Evolutionary conservation across 2,888 invertebrate genomes (phyloP), one percentile per base, ranked within the genome.

Genomic region (Eupsilia transversa): DNA sequence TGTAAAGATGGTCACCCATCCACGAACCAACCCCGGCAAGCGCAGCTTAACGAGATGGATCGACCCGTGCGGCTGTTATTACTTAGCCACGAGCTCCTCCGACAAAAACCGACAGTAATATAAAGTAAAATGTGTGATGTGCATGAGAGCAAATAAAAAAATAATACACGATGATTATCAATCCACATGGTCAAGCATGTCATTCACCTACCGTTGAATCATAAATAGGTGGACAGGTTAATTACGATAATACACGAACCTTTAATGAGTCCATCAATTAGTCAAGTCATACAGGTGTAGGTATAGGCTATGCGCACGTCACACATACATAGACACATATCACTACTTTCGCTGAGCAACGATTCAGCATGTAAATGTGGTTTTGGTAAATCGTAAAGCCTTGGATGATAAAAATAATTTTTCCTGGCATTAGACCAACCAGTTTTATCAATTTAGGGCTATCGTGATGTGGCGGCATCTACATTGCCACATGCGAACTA

Each of bases 261-360:
- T 56, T 35, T 72, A 72, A 71, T 56, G 72, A 35, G 35, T n/a
- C 17, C 35, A 72, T 72, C 56, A 56, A 56, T 70, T 56, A 43
- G 54, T 56, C n/a, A 43, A 43, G 35, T 72, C 14, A 27, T n/a
- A 17, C 23, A 23, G 23, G 12, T 30, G 20, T n/a, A n/a, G n/a
- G n/a, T 43, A 63, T 46, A 6, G 27, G 41, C 3, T 4, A 14
- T 23, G 14, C 63, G 23, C 2, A 43, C 23, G 43, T 30, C 23
- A 43, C 12, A 43, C 4, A 33, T 6, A 63, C 1, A 63, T 7
- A 30, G 12, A 30, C 30, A 30, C 12, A 17, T 17, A 14, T 20
- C 43, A 30, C 14, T 23, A 7, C 23, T 30, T 30, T 12, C 14
- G 20, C 30, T 30, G 2, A 30, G 3, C 5, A 27, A 27, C 2